Conservation (phyloP, 2,797 vertebrate genomes). For the Glossophaga mutica region DNA sequence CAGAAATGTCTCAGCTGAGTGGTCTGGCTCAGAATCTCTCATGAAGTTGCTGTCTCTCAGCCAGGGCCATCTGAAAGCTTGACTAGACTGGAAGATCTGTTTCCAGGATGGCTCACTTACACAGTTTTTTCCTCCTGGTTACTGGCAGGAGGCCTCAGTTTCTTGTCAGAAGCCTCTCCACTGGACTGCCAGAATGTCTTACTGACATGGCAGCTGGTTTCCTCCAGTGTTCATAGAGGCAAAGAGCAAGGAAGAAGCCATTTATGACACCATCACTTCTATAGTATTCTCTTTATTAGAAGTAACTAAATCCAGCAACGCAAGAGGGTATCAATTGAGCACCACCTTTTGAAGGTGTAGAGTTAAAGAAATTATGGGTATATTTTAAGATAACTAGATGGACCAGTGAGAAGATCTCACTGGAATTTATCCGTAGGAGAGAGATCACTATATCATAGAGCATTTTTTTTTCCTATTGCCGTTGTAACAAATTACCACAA, state of each 20-base stretch:
- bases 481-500: not conserved
- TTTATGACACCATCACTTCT: not conserved
- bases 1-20: not conserved
- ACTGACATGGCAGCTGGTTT: not conserved
- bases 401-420: not conserved
- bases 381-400: conserved; percentile 5
- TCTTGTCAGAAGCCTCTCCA: not conserved
- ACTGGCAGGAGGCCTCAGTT: not conserved
- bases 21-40: not conserved
- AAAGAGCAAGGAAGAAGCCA: not conserved
- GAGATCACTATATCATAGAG: not conserved
- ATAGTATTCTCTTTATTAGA: not conserved
- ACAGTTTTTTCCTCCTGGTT: not conserved
- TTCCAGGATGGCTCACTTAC: not conserved
- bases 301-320: not conserved
- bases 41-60: not conserved
- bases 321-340: not conserved
- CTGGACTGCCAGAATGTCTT: not conserved
- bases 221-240: not conserved
- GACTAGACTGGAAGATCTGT: not conserved
- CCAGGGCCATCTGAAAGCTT: not conserved
- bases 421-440: not conserved
- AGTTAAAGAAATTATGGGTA: not conserved
- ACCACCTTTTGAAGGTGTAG: not conserved
- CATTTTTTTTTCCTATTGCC: conserved; percentile 6